These are phyloP conservation scores for Argyresthia albistria DNA, from an alignment of 2,888 invertebrate genomes.

Conservation along the genomic window DNA sequence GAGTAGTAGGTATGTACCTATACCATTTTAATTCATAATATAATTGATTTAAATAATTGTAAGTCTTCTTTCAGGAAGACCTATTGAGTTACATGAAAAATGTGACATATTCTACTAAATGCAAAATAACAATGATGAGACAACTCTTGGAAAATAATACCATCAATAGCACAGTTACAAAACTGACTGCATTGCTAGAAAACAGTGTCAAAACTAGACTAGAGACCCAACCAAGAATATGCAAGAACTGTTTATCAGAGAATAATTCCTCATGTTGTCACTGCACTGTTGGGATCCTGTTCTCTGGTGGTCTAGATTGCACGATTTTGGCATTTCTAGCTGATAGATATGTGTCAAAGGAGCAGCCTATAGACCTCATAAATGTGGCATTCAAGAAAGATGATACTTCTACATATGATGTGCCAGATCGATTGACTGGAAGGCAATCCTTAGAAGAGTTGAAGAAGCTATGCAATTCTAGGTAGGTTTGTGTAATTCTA, in stretches of 20 bases:
- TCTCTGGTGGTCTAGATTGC: slow-evolving; percentile 98
- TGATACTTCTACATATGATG: slow-evolving; percentile 65
- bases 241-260: slow-evolving; percentile 68
- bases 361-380: slow-evolving; percentile 88
- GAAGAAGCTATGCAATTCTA: slow-evolving; percentile 74
- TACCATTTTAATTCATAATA: too few relatives aligned
- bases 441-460: slow-evolving; percentile 79
- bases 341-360: slow-evolving; percentile 75
- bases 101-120: slow-evolving; percentile 20
- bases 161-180: slow-evolving; percentile 48
- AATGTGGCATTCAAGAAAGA: slow-evolving; percentile 92
- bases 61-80: slow-evolving; percentile 32
- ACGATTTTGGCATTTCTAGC: slow-evolving; percentile 89
- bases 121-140: slow-evolving; percentile 41
- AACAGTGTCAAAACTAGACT: slow-evolving; percentile 74
- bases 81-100: slow-evolving; percentile 32
- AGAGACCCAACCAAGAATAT: slow-evolving; percentile 73
- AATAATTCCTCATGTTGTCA: slow-evolving; percentile 55
- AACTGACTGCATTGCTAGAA: slow-evolving; percentile 65
- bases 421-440: slow-evolving; percentile 90
- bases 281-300: slow-evolving; percentile 84
- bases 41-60: too few relatives aligned
- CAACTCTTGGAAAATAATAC: slow-evolving; percentile 39
- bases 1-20: too few relatives aligned
- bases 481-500: slow-evolving; percentile 30